phyloP scores from a whole-genome alignment of 2,113 vertebrate species.

The Dromaius novaehollandiae region DNA sequence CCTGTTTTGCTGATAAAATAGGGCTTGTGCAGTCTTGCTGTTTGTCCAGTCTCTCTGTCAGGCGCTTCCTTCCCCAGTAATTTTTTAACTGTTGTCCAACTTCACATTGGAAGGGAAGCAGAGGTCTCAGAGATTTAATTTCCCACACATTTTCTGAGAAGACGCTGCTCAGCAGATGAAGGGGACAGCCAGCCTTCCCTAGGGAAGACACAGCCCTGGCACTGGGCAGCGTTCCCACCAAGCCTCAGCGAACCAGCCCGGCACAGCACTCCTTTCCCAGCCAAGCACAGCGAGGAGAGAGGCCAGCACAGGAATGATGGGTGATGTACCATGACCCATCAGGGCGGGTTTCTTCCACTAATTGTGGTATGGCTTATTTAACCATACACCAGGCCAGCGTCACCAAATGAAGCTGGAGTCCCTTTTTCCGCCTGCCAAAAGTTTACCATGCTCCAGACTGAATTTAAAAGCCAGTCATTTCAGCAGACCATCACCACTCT shows the following conservation, averaged over 20 bases:
- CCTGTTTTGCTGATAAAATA: not conserved
- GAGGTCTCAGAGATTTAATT: not conserved
- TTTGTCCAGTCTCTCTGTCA: not conserved
- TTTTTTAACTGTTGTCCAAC: not conserved
- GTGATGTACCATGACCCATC: not conserved
- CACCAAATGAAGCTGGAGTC: not conserved
- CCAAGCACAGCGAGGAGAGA: fast-evolving
- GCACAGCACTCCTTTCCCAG: fast-evolving
- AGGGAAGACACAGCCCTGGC: not conserved
- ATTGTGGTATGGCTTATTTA: not conserved
- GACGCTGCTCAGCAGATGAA: not conserved
- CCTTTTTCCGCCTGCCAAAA: not conserved
- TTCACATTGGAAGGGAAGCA: not conserved
- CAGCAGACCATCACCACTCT: not conserved
- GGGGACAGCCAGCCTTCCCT: not conserved
- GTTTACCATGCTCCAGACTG: not conserved
- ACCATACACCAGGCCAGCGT: not conserved
- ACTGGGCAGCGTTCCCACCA: not conserved
- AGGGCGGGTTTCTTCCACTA: not conserved
- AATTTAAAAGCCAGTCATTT: not conserved
- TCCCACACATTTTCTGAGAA: not conserved
- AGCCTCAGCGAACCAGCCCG: fast-evolving
- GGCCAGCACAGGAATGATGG: not conserved
- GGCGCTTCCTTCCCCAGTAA: not conserved
- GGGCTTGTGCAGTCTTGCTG: not conserved